These are phyloP conservation scores for Drosophila nigromelanica DNA, from an alignment of 1,140 invertebrate species.

Conservation along the genomic window DNA sequence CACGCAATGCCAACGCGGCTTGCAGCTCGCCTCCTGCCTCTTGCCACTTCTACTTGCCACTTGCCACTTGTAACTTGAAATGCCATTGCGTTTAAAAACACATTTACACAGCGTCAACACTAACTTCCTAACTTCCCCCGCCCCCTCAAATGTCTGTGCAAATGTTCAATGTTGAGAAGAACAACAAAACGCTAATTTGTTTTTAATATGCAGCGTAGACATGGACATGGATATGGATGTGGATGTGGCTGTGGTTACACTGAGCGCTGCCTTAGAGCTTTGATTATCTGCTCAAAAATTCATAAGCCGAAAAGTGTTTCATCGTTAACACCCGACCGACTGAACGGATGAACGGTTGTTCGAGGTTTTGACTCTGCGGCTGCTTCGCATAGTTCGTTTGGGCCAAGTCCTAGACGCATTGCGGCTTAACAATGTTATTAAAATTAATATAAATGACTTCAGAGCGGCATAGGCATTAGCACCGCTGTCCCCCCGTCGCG, in stretches of 20 bases:
- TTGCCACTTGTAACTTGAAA: constrained; percentile 12
- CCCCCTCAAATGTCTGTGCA: background rate
- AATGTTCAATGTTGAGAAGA: constrained; percentile 17
- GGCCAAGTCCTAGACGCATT: constrained; percentile 36
- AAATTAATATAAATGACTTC: constrained; percentile 80
- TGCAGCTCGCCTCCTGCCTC: background rate
- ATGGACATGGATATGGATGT: constrained; percentile 19
- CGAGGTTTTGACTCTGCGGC: background rate
- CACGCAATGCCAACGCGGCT: constrained; percentile 33
- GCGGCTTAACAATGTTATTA: constrained; percentile 78
- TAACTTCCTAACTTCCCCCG: background rate
- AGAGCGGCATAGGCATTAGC: constrained; percentile 33
- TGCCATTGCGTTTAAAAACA: constrained; percentile 56
- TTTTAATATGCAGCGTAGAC: constrained; percentile 68
- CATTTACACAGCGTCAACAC: constrained; percentile 36
- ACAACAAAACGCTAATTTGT: constrained; percentile 75
- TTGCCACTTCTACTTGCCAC: background rate
- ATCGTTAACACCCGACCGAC: constrained; percentile 66
- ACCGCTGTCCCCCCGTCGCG: too few species aligned
- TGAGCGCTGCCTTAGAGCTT: constrained; percentile 12
- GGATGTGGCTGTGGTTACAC: constrained; percentile 1
- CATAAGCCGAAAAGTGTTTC: constrained; percentile 75
- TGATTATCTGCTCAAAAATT: constrained; percentile 73
- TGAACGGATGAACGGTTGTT: background rate
- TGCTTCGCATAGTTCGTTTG: constrained; percentile 7